phyloP scores from a whole-genome alignment of 2,113 vertebrate genomes.

The Mirza zaza region DNA sequence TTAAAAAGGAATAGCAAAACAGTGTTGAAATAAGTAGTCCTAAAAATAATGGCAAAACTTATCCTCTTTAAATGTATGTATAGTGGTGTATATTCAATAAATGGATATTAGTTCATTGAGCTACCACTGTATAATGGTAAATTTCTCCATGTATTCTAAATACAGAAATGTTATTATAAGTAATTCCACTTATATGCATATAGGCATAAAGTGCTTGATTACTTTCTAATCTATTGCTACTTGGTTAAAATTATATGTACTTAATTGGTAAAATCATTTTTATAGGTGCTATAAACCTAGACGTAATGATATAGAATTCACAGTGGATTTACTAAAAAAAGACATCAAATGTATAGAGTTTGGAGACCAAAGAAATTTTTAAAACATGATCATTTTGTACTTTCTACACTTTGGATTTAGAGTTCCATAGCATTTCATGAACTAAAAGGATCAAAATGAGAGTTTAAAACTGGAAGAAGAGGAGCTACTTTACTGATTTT shows the following conservation, averaged over 20 bases:
- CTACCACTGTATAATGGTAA: not conserved
- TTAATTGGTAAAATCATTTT: not conserved
- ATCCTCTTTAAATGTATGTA: not conserved
- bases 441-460: constrained; percentile 30
- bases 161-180: not conserved
- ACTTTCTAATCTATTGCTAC: not conserved
- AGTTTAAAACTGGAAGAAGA: not conserved
- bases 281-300: not conserved
- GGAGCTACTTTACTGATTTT: constrained; percentile 22
- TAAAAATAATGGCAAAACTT: not conserved
- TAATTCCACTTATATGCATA: not conserved
- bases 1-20: not conserved
- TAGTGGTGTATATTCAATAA: not conserved
- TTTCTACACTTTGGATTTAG: not conserved
- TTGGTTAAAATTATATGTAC: not conserved
- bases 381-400: constrained; percentile 11
- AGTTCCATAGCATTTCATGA: not conserved
- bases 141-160: constrained; percentile 15
- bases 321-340: not conserved
- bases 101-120: not conserved
- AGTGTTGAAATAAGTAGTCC: not conserved
- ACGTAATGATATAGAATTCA: not conserved
- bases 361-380: not conserved
- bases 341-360: not conserved
- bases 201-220: not conserved